Conservation (phyloP, 2,888 invertebrate species). For the Drosophila setosimentum region DNA sequence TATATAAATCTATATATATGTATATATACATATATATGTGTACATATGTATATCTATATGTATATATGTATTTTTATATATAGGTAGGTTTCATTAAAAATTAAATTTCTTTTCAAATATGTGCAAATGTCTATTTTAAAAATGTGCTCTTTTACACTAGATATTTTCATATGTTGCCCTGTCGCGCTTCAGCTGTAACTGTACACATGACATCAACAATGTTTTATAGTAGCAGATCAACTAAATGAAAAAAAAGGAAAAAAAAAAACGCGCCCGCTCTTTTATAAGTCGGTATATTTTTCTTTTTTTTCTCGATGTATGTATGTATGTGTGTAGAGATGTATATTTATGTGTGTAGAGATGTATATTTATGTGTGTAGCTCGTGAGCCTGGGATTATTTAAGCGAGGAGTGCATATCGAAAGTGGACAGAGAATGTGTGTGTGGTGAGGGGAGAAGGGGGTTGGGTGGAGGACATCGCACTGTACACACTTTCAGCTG, state of each 20-base stretch:
- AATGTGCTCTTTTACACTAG: conserved; percentile 48
- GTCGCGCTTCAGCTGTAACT: conserved; percentile 24
- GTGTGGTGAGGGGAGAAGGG: background rate
- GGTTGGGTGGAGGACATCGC: conserved; percentile 19
- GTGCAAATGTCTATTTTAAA: conserved; percentile 62
- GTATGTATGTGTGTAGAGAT: conserved; percentile 5
- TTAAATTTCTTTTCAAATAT: conserved; percentile 58
- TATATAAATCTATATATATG: background rate
- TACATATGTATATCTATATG: background rate
- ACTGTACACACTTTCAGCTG: conserved; percentile 62
- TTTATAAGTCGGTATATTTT: conserved; percentile 39
- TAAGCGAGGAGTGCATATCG: conserved; percentile 35
- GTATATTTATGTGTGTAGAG: conserved; percentile 5
- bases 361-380: conserved; percentile 9
- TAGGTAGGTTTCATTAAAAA: conserved; percentile 55
- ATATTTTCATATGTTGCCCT: conserved; percentile 11
- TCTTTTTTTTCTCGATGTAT: background rate
- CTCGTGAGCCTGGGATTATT: conserved; percentile 47
- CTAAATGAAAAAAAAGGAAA: conserved; percentile 22
- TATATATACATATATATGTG: conserved; percentile 3
- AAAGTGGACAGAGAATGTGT: conserved; percentile 26
- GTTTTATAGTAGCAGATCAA: conserved; percentile 20
- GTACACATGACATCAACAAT: conserved; percentile 22
- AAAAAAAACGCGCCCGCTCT: conserved; percentile 58
- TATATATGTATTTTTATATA: background rate